These are phyloP conservation scores for Neopelma chrysocephalum DNA, from an alignment of 2,797 vertebrate species.

Conservation along the genomic window DNA sequence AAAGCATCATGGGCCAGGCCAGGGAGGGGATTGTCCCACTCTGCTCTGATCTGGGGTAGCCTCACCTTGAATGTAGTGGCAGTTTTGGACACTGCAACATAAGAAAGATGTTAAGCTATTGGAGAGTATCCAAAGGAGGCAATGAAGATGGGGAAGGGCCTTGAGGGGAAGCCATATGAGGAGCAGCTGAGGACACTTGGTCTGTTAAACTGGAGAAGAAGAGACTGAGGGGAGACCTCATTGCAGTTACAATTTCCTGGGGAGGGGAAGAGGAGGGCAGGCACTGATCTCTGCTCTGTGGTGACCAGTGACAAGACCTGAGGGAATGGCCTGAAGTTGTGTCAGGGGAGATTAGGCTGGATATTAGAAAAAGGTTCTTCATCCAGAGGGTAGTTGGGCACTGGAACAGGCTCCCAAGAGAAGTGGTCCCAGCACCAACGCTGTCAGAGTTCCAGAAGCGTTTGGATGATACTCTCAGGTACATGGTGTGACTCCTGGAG, in stretches of 20 bases:
- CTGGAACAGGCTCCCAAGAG: not conserved
- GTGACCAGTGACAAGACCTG: not conserved
- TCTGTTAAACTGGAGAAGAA: not conserved
- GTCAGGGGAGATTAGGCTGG: not conserved
- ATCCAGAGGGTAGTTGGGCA: not conserved
- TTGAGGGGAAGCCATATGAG: not conserved
- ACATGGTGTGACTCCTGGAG: not conserved
- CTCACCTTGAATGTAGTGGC: not conserved
- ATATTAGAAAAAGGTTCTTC: not conserved
- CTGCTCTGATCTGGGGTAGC: not conserved
- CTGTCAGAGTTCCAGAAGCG: not conserved
- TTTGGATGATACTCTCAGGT: not conserved
- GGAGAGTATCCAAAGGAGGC: not conserved
- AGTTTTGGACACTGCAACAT: not conserved
- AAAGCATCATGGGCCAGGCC: not conserved
- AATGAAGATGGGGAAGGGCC: not conserved
- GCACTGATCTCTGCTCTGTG: not conserved
- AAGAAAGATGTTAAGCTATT: not conserved
- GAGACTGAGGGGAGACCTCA: not conserved
- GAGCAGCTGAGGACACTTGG: not conserved
- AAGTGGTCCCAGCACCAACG: not conserved
- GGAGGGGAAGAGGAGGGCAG: not conserved
- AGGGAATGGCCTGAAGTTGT: not conserved
- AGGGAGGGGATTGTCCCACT: not conserved
- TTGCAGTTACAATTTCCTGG: not conserved